Evolutionary conservation across 2,113 vertebrate species (phyloP), one percentile per base, ranked within the genome.

Genomic region (Callochromis pleurospilus): DNA sequence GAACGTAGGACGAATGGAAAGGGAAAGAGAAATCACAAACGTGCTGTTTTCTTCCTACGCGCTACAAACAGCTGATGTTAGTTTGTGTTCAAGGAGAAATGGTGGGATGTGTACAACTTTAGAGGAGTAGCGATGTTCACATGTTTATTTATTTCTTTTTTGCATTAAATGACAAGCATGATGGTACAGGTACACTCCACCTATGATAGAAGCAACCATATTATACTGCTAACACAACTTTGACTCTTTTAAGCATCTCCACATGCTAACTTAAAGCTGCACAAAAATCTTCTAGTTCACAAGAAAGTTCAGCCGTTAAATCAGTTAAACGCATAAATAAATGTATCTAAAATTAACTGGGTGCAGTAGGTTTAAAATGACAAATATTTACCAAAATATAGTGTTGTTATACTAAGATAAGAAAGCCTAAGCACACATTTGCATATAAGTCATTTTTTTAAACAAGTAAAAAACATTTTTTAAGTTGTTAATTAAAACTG

Each of bases 71-170:
- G 62, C 62, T 68, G 62, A 40, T 40, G 62, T 9, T 68, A 8
- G 19, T 38, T 40, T 40, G 36, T 68, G 62, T 68, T 40, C 36
- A 68, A 68, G 62, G 62, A 40, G 36, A 68, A 68, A 68, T 68
- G 62, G 62, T 68, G 36, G 62, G 36, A 14, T 40, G 62, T 68
- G 36, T 68, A 5, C 54, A 56, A 56, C 55, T 29, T 58, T 15
- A 14, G 3, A 68, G n/a, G 62, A 9, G 62, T 40, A 40, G 0
- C 1, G 6, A 68, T 68, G 19, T 21, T 40, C 33, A 68, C 33
- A 68, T 68, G 11, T 68, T 68, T 68, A 24, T 68, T 24, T 14
- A 0, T 68, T 14, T 40, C 0, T 68, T 68, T 68, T 14, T 21
- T 40, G 19, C n/a, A 68, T 8, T 40, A 68, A 40, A 68, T 13